Conservation (phyloP, 2,797 vertebrate species). For the Tachyglossus aculeatus region DNA sequence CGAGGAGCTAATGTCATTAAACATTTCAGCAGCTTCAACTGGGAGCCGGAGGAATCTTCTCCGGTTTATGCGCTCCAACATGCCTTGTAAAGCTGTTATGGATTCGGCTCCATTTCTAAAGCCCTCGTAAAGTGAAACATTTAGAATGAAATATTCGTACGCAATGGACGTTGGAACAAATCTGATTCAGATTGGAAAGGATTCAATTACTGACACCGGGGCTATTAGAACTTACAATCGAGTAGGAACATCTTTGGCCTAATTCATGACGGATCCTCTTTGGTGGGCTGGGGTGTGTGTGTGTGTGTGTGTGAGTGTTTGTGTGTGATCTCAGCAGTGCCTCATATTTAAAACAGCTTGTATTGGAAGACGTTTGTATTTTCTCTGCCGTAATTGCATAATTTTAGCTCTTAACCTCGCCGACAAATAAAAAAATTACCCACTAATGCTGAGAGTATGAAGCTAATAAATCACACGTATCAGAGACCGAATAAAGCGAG, state of each 20-base stretch:
- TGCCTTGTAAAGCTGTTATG: constrained; percentile 45
- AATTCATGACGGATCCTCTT: constrained; percentile 4
- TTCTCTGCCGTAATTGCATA: constrained; percentile 11
- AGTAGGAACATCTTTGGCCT: constrained; percentile 24
- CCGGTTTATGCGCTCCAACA: constrained; percentile 46
- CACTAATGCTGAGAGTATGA: too few relatives aligned
- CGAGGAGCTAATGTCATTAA: constrained; percentile 83
- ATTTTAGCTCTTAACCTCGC: neutral
- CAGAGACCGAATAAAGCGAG: neutral
- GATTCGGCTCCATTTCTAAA: constrained; percentile 26
- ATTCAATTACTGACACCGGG: constrained; percentile 29
- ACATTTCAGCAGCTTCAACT: constrained; percentile 74
- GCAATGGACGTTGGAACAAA: constrained; percentile 48
- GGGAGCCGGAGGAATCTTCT: constrained; percentile 68
- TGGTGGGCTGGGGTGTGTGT: neutral
- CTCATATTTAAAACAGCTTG: neutral
- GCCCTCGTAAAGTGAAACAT: constrained; percentile 51
- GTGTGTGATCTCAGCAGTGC: neutral
- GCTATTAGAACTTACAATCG: constrained; percentile 24
- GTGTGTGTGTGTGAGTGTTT: neutral
- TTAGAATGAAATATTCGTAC: constrained; percentile 42
- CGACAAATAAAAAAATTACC: neutral
- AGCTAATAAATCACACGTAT: neutral
- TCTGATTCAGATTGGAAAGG: constrained; percentile 36
- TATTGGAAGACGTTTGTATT: neutral